Percentiles rank a stretch among this genome's conserved stretches.
Conservation (phyloP, 53 echinoderm and acorn worm species). For the Zoroaster sp. region DNA sequence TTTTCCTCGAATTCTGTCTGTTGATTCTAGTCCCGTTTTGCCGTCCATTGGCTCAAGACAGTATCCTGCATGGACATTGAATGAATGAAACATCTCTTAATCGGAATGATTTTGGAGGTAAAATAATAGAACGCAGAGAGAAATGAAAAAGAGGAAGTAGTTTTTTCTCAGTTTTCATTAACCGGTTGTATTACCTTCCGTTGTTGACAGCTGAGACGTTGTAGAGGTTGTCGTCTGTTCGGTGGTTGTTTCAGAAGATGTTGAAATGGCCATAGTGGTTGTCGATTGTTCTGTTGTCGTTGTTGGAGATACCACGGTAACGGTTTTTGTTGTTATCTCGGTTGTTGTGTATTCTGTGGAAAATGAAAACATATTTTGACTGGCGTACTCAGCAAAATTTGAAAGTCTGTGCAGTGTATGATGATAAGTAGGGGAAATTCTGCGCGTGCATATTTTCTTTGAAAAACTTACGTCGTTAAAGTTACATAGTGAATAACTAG, state of each 20-base stretch:
- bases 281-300: constrained; percentile 5
- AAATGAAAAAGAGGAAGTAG: too few relatives aligned
- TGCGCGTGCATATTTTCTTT: too few relatives aligned
- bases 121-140: too few relatives aligned
- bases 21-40: neutral
- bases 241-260: neutral
- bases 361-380: too few relatives aligned
- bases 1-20: neutral
- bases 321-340: neutral
- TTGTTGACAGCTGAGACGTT: neutral
- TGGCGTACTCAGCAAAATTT: too few relatives aligned
- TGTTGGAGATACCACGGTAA: neutral
- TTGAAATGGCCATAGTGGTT: neutral
- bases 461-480: too few relatives aligned
- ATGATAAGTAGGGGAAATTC: too few relatives aligned
- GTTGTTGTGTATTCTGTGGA: neutral
- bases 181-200: neutral
- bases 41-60: neutral
- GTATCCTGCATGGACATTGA: neutral
- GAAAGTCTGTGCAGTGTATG: too few relatives aligned
- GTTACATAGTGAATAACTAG: too few relatives aligned
- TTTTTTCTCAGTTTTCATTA: too few relatives aligned
- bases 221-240: neutral
- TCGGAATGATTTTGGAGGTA: too few relatives aligned
- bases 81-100: neutral